Evolutionary conservation across 2,888 invertebrate species (phyloP), one percentile per base, ranked within the genome.

Genomic region (Eilema caniola): DNA sequence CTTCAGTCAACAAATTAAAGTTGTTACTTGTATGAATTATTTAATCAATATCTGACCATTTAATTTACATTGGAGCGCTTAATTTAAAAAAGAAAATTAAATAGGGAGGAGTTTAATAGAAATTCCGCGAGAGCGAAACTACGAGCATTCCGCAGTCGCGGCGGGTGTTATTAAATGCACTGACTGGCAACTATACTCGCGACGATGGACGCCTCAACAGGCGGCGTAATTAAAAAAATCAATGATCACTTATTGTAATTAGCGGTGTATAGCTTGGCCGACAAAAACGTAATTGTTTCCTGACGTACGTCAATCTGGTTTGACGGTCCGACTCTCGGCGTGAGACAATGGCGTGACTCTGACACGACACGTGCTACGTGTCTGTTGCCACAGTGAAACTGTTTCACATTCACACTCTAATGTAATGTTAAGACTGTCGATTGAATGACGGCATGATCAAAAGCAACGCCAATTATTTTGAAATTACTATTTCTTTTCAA

Each of bases 211-310:
- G 90, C 88, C 81, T 93, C 88, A 93, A 95, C 93, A 92, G 91
- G 89, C 87, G 92, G 86, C 88, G 88, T 92, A 93, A 94, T 94
- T 93, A 93, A 93, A 94, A 93, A 92, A 92, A 87, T 89, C 91
- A 93, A 94, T 92, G 92, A 93, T 92, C 92, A 93, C 92, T 92
- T 93, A 93, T 93, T 92, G 92, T 94, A 93, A 94, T 94, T 94
- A 94, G 94, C 90, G 90, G 88, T 90, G 89, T 92, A 92, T 90
- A 90, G 88, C 81, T 86, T 84, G 83, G 87, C 90, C 90, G 89
- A 92, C 93, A 93, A 93, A 94, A 93, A 93, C 87, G 87, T 93
- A 93, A 95, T 94, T 94, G 94, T 95, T 94, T 92, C 87, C 86
- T 89, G 90, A 90, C 90, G 88, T 88, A 86, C 86, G 89, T 93